These are phyloP conservation scores for Pteronura brasiliensis DNA, from an alignment of 2,113 vertebrate species.

Conservation along the genomic window DNA sequence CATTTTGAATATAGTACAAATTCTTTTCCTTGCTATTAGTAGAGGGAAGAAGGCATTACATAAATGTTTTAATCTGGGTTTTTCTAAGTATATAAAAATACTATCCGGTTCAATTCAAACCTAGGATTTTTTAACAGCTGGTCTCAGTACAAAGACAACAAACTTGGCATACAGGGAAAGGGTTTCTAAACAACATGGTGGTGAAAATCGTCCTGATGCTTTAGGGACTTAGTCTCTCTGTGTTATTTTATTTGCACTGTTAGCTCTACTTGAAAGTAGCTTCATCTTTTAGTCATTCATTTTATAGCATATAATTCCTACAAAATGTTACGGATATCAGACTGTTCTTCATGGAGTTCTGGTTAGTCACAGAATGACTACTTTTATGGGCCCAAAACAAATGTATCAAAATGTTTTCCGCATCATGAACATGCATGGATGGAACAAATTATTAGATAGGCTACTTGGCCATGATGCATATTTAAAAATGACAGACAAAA, in stretches of 20 bases:
- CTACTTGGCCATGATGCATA: neutral
- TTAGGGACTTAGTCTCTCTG: neutral
- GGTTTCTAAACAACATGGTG: conserved; percentile 59
- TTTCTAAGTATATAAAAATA: conserved; percentile 63
- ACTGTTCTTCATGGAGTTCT: neutral
- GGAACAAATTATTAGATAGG: neutral
- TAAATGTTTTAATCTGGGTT: conserved; percentile 49
- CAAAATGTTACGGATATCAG: neutral
- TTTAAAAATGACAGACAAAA: neutral
- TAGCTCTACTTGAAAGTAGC: conserved; percentile 33
- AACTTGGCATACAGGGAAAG: conserved; percentile 56
- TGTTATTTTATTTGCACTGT: neutral
- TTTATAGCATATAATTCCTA: neutral
- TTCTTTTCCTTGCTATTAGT: conserved; percentile 10
- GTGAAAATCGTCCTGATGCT: conserved; percentile 59
- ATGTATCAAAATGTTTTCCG: neutral
- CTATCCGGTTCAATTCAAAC: conserved; percentile 64
- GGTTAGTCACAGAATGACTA: neutral
- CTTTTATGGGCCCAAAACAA: neutral
- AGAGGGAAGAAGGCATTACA: conserved; percentile 10
- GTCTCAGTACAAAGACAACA: conserved; percentile 60
- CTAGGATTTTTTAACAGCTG: neutral
- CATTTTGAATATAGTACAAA: conserved; percentile 44
- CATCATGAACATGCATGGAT: neutral
- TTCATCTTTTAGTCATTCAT: conserved; percentile 20